Evolutionary conservation across 2,888 invertebrate species (phyloP).

Genomic region (Drosophila flavopinicola): DNA sequence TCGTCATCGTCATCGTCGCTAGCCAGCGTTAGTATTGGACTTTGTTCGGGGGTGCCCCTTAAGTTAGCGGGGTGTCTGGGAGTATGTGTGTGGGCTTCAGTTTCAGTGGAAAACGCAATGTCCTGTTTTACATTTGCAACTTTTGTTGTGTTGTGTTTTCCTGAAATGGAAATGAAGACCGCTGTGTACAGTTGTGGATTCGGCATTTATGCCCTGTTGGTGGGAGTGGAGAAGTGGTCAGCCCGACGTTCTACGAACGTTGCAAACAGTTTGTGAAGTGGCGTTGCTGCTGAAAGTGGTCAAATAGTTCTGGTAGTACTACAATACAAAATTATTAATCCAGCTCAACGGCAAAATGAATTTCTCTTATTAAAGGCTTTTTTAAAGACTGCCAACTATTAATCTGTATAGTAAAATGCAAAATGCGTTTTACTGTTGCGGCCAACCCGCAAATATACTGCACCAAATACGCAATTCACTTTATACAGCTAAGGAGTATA

Average conservation of each 20-base stretch:
- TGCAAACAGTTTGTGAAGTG: conserved; percentile 58
- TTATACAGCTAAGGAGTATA: conserved; percentile 49
- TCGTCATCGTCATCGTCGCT: conserved; percentile 14
- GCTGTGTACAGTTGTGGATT: conserved; percentile 15
- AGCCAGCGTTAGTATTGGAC: conserved; percentile 10
- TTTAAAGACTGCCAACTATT: not conserved
- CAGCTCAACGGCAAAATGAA: conserved; percentile 18
- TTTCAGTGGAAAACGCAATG: conserved; percentile 67
- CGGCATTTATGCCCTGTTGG: conserved; percentile 33
- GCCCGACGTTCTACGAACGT: conserved; percentile 24
- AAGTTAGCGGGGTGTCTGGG: not conserved
- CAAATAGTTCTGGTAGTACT: conserved; percentile 1
- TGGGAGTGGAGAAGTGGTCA: conserved; percentile 38
- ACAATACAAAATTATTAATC: conserved; percentile 17
- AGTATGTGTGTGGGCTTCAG: conserved; percentile 11
- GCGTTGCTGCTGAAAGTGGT: conserved; percentile 49
- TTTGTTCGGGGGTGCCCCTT: conserved; percentile 13
- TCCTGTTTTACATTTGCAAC: conserved; percentile 74
- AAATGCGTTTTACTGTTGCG: conserved; percentile 45
- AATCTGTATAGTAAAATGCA: conserved; percentile 44
- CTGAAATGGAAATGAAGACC: conserved; percentile 57
- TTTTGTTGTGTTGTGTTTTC: conserved; percentile 51
- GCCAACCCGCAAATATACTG: conserved; percentile 40
- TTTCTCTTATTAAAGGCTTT: not conserved
- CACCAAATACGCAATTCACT: conserved; percentile 45